Percentiles rank a stretch among this genome's conserved stretches.
These are phyloP conservation scores for Nannobrachium achirus DNA, from an alignment of 2,113 vertebrate genomes.

Conservation along the genomic window DNA sequence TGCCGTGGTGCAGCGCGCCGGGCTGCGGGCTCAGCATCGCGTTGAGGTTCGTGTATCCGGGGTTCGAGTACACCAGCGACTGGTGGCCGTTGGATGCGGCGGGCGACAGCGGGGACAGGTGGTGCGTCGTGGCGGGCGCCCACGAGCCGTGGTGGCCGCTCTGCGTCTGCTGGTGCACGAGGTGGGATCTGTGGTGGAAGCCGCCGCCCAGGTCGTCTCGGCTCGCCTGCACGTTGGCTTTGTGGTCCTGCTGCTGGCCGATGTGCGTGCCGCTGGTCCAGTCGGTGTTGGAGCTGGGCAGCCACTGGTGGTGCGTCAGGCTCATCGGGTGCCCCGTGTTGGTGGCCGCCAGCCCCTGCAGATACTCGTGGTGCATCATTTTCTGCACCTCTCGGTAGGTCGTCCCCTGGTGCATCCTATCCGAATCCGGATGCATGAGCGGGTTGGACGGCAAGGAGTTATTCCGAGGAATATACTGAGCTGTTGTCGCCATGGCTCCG, in stretches of 20 bases:
- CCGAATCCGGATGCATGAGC: conserved; percentile 94
- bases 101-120: conserved; percentile 92
- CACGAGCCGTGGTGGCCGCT: conserved; percentile 85
- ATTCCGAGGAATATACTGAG: conserved; percentile 93
- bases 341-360: conserved; percentile 91
- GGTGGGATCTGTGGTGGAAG: conserved; percentile 89
- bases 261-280: conserved; percentile 90
- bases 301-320: conserved; percentile 94
- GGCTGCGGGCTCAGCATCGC: conserved; percentile 89
- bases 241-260: conserved; percentile 87
- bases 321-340: conserved; percentile 94
- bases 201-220: conserved; percentile 87
- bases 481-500: conserved; percentile 94
- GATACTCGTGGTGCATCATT: conserved; percentile 98
- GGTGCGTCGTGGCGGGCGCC: conserved; percentile 88
- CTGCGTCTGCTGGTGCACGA: conserved; percentile 90
- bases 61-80: conserved; percentile 91
- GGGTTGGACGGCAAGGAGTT: conserved; percentile 89
- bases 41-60: conserved; percentile 88
- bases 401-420: conserved; percentile 92
- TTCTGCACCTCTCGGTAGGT: conserved; percentile 98
- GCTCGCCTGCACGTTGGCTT: conserved; percentile 82
- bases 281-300: conserved; percentile 88
- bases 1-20: conserved; percentile 84
- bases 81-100: conserved; percentile 89